These are phyloP conservation scores for Eidolon helvum DNA, from an alignment of 2,113 vertebrate genomes.

Conservation along the genomic window DNA sequence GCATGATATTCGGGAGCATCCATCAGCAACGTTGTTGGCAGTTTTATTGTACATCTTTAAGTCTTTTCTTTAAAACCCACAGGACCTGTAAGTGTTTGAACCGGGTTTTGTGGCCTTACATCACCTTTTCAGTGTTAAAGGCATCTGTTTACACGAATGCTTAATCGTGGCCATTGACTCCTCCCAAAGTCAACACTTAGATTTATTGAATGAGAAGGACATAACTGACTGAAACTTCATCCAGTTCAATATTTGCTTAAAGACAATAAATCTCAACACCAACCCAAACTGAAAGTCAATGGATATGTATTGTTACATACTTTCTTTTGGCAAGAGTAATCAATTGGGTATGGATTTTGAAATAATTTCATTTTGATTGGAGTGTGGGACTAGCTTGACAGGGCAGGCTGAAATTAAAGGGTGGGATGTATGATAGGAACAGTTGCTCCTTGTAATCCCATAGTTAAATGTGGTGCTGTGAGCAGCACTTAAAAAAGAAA, in stretches of 20 bases:
- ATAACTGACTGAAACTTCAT: constrained; percentile 62
- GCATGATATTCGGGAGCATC: background rate
- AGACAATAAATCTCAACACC: constrained; percentile 71
- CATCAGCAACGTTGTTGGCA: background rate
- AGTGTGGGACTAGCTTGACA: constrained; percentile 13
- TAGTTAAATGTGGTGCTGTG: constrained; percentile 40
- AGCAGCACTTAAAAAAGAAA: constrained; percentile 47
- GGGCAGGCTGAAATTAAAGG: background rate
- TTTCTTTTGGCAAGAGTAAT: constrained; percentile 64
- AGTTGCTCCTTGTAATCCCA: constrained; percentile 46
- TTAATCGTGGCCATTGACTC: background rate
- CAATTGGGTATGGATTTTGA: constrained; percentile 75
- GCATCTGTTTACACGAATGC: background rate
- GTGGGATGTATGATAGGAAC: background rate
- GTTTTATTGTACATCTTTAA: background rate
- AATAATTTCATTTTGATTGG: constrained; percentile 74
- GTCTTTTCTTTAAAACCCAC: background rate
- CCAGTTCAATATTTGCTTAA: constrained; percentile 65
- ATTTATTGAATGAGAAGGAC: constrained; percentile 58
- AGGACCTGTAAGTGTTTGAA: background rate
- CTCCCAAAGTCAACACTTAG: constrained; percentile 21
- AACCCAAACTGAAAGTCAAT: constrained; percentile 58
- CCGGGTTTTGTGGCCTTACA: background rate
- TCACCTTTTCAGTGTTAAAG: background rate
- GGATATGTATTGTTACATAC: constrained; percentile 40